phyloP scores from a whole-genome alignment of 2,797 vertebrate species.

The Moxostoma hubbsi region DNA sequence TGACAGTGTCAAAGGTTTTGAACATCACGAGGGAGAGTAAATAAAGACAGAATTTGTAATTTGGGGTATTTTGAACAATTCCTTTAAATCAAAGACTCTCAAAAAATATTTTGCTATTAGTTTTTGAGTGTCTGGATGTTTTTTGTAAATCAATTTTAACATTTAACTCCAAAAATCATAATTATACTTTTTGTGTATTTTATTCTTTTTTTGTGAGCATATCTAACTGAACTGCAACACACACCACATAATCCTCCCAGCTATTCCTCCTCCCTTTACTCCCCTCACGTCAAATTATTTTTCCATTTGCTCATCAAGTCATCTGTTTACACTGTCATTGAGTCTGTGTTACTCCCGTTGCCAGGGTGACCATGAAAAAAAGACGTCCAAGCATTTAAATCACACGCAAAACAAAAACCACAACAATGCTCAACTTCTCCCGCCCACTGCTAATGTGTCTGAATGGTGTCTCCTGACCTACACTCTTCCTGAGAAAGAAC shows the following conservation, averaged over 20 bases:
- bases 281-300: slow-evolving; percentile 41
- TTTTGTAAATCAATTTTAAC: slow-evolving; percentile 19
- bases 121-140: neutral
- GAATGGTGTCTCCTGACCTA: slow-evolving; percentile 50
- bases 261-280: neutral
- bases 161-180: neutral
- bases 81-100: too few relatives aligned
- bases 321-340: slow-evolving; percentile 47
- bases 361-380: slow-evolving; percentile 54
- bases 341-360: slow-evolving; percentile 59
- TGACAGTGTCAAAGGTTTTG: too few relatives aligned
- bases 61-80: too few relatives aligned
- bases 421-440: slow-evolving; percentile 57
- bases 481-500: slow-evolving; percentile 15
- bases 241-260: neutral
- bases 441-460: slow-evolving; percentile 42
- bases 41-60: too few relatives aligned
- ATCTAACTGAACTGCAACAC: neutral
- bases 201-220: neutral
- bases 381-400: slow-evolving; percentile 60
- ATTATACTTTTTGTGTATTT: neutral
- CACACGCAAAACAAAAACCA: slow-evolving; percentile 58
- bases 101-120: too few relatives aligned
- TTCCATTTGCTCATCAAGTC: slow-evolving; percentile 60
- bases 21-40: too few relatives aligned